phyloP scores from a whole-genome alignment of 2,888 invertebrate genomes.

The Drosophila eohydei region DNA sequence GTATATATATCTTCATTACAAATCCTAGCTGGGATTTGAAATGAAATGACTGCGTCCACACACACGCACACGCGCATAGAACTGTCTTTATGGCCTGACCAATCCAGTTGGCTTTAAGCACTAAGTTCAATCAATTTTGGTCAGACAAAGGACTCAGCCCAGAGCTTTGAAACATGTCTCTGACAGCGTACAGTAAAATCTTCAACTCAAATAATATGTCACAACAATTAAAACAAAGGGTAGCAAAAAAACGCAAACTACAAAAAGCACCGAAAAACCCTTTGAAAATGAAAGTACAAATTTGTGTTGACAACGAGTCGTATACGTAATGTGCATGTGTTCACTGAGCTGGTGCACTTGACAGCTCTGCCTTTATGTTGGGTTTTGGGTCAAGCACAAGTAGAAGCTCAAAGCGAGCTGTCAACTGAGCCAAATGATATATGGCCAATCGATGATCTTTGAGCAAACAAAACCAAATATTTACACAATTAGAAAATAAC shows the following conservation, averaged over 20 bases:
- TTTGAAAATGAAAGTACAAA: constrained; percentile 54
- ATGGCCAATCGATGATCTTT: constrained; percentile 47
- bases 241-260: neutral
- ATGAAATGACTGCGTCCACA: constrained; percentile 57
- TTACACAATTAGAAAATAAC: constrained; percentile 52
- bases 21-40: constrained; percentile 74
- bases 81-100: constrained; percentile 44
- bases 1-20: constrained; percentile 70
- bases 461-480: constrained; percentile 43
- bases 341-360: constrained; percentile 18
- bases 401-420: constrained; percentile 21
- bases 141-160: constrained; percentile 33
- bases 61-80: constrained; percentile 19
- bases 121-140: constrained; percentile 79
- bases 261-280: neutral
- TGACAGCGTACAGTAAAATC: constrained; percentile 66
- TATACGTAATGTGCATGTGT: constrained; percentile 35
- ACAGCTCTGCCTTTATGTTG: constrained; percentile 31
- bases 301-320: constrained; percentile 32
- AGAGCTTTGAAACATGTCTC: constrained; percentile 33
- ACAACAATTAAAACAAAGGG: constrained; percentile 76
- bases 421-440: constrained; percentile 38
- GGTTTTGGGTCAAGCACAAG: neutral
- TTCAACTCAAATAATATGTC: constrained; percentile 73
- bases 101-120: constrained; percentile 72